Base-by-base conservation (phyloP, 2,797 vertebrate genomes). In the Xenops minutus region DNA sequence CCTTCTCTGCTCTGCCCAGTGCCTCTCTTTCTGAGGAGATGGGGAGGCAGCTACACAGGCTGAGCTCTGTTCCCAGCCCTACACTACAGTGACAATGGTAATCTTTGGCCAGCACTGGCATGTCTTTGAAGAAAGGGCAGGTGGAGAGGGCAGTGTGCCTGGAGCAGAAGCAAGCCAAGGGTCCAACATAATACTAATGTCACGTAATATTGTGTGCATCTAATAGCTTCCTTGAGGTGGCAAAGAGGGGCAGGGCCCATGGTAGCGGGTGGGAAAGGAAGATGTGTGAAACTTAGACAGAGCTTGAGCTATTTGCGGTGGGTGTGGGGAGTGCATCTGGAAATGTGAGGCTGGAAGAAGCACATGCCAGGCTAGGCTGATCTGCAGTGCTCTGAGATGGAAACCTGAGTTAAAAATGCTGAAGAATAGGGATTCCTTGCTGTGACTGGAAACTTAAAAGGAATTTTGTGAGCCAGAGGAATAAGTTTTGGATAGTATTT, bases 351-450 rank as follows among this genome's bases (percentile, higher is more conserved):
- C 66, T 94, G 83, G 51, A 73, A 79, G 55, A 43, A 67, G 67
- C 67, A 41, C 1, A 2, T 0, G 0, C 59, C 55, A 29, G 48
- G 39, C 51, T 54, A 67, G 54, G 41, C 6, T 1, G 36, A 44
- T 75, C 46, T 54, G 37, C 51, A 52, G 36, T 54, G 20, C 85
- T 82, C 55, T 39, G 49, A 49, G 63, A 44, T 12, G 73, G 36
- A 82, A 84, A 51, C 14, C 7, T 8, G 48, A 59, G 22, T 56
- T 80, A 3, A 71, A 67, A 91, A 48, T 37, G 34, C 54, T 54
- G 41, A 93, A 59, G 48, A 74, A 39, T 5, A 32, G 11, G 27
- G 30, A 46, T 82, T 37, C 55, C 44, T 84, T 2, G 32, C 24
- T 48, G 37, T 36, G 29, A 8, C 79, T 82, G 74, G 61, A 68